Conservation (phyloP, 2,797 vertebrate species). For the Telmatherina bonti region DNA sequence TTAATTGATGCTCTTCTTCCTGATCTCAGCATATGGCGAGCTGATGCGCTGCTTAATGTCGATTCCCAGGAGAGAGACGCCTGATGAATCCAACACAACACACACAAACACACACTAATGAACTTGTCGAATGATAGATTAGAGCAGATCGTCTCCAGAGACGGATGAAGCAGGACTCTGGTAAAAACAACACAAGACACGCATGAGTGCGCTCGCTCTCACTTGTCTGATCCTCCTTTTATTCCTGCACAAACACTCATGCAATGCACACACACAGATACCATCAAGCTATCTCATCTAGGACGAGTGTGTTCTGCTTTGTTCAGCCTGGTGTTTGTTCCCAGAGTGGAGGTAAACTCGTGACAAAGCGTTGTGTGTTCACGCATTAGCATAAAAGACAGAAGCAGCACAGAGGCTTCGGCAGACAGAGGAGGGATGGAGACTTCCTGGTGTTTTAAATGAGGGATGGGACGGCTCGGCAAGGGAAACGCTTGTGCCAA, state of each 20-base stretch:
- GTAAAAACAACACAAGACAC: constrained; percentile 54
- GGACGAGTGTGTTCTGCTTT: constrained; percentile 52
- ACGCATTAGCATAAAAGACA: constrained; percentile 58
- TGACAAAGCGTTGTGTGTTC: constrained; percentile 45
- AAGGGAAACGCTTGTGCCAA: constrained; percentile 26
- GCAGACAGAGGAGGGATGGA: constrained; percentile 16
- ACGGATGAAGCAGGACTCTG: constrained; percentile 30
- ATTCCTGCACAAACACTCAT: constrained; percentile 22
- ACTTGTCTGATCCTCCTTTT: constrained; percentile 50
- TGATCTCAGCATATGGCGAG: constrained; percentile 71
- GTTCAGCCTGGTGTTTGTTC: constrained; percentile 59
- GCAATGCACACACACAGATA: constrained; percentile 26
- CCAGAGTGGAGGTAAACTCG: constrained; percentile 54
- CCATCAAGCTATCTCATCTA: constrained; percentile 55
- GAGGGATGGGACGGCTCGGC: constrained; percentile 49
- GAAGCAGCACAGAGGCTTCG: constrained; percentile 32
- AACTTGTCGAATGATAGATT: constrained; percentile 75
- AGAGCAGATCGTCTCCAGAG: constrained; percentile 53
- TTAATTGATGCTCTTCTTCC: constrained; percentile 66
- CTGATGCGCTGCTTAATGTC: constrained; percentile 69
- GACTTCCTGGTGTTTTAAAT: constrained; percentile 55
- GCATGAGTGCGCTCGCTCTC: constrained; percentile 10
- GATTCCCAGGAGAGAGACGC: constrained; percentile 59
- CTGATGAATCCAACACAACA: constrained; percentile 47
- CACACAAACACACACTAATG: constrained; percentile 65